Evolutionary conservation across 2,113 vertebrate genomes (phyloP), one percentile per base, ranked within the genome.

Genomic region (Catagonus wagneri): DNA sequence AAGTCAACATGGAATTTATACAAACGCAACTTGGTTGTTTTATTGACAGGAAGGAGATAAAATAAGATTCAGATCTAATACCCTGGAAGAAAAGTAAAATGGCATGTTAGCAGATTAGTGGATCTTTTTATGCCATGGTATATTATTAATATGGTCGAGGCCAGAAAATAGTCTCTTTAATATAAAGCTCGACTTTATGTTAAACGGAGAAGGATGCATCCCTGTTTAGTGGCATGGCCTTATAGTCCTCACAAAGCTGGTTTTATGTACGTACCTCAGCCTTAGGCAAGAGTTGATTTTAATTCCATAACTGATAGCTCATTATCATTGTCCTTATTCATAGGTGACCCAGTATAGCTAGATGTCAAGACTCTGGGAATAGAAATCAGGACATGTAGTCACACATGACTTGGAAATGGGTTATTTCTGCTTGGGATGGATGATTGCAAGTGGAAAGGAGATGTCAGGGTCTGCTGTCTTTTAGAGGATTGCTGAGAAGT

Each of bases 81-180:
- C 72, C 44, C n/a, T 72, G 16, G 32, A 29, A 61, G 63, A 76
- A 81, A 80, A 32, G 1, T 2, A 29, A 39, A 89, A 36, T n/a
- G 0, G 0, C n/a, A 34, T 71, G 22, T 89, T 92, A 75, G 32
- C 36, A 36, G 29, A 29, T 90, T 34, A 66, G 13, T 66, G 5
- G 12, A 2, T n/a, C 19, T 58, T 71, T 76, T 78, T 39, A 23
- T 50, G 39, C 32, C 50, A 72, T 61, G 12, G 36, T 61, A 94
- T 94, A 83, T 91, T 50, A 63, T 72, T 15, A 63, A 34, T 60
- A 29, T 52, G 14, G 0, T 0, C 63, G 32, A 85, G 72, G 60
- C 4, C 32, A 88, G 91, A 83, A 71, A 81, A 56, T 78, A n/a
- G 65, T 93, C 16, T 93, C 54, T 96, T 83, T 89, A 74, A 72